Evolutionary conservation across 2,797 vertebrate genomes (phyloP), one percentile per base, ranked within the genome.

Genomic region (Hydrocynus forskahlii): DNA sequence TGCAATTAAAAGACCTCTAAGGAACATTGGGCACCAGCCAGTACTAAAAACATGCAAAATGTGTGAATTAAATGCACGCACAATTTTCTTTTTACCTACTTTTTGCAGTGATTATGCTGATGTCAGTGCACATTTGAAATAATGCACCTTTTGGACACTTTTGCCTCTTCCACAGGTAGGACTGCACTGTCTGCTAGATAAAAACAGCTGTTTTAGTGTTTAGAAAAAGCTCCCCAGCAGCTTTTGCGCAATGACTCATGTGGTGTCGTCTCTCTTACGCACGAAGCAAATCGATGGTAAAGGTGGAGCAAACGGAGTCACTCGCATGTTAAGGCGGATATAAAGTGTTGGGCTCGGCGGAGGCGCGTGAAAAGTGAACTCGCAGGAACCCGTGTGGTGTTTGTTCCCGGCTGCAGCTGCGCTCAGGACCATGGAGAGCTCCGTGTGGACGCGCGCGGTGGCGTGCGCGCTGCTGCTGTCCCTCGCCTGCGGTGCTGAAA

Each of bases 181-280:
- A 50, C 48, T 50, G 48, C 10, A 50, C 9, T 50, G 48, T 50
- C 48, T 50, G 48, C 48, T 50, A 12, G 48, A 13, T 50, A 50
- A 50, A 13, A 1, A 50, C 48, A 2, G 6, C 6, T 43, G 43
- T 43, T 43, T 43, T 43, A 1, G 12, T 62, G 12, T 60, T 60
- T 10, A 23, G 12, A 1, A 64, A 67, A n/a, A 43, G 13, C 80
- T 52, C 57, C 80, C 89, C 88, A 89, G 86, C 89, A 93, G 92
- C 89, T 93, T 29, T 94, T 93, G 79, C 85, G 81, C 81, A 91
- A 92, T 94, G 94, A 94, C 88, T 94, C 94, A 94, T 91, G 88
- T 86, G 71, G 82, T 66, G 84, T 86, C 88, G 73, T 89, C 75
- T 74, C 91, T 89, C 84, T 92, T 94, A 93, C 94, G 94, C 91